Base-by-base conservation (phyloP, 2,888 invertebrate species). In the Eupithecia subfuscata region DNA sequence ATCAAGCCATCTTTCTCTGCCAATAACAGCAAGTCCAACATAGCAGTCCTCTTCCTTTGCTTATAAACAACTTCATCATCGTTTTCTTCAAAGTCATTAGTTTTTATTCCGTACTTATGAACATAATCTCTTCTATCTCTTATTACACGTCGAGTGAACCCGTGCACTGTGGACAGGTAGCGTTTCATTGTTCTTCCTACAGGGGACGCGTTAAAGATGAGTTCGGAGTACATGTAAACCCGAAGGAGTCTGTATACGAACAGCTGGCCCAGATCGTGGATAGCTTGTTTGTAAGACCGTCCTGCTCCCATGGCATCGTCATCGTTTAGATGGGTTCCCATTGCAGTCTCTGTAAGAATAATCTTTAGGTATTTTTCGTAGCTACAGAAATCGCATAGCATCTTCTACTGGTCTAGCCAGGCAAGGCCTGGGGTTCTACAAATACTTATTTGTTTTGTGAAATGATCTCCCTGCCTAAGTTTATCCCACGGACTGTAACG, bases 321-420 rank as follows among this genome's bases (percentile, higher is more conserved):
- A 1, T 30, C 90, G 68, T 93, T 91, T 18, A 97, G 89, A 77
- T 95, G 93, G 2, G 95, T 95, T 2, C 97, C 97, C 96, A 97
- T 96, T 18, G 97, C 97, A 22, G 96, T 95, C 91, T 96, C 95
- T 95, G 81, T 67, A 69, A 60, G 14, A 25, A 25, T 25, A 12
- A 60, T 25, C 7, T 18, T 37, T 9, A 40, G 9, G 18, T 64
- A 18, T 34, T 40, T 34, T 37, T 67, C 9, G n/a, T 48, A 22
- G 22, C 22, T 22, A 56, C 22, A 56, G 22, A 22, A 22, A 56
- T 22, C 52, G 11, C 22, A 22, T 22, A 40, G n/a, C n/a, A 5
- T n/a, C 30, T 30, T 30, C 1, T 30, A 30, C 30, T 30, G 30
- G 30, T 30, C 52, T 52, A 16, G 16, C 45, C 45, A 45, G 1